Evolutionary conservation across 2,888 invertebrate species (phyloP), one percentile per base, ranked within the genome.

Genomic region (Resseliella maxima): DNA sequence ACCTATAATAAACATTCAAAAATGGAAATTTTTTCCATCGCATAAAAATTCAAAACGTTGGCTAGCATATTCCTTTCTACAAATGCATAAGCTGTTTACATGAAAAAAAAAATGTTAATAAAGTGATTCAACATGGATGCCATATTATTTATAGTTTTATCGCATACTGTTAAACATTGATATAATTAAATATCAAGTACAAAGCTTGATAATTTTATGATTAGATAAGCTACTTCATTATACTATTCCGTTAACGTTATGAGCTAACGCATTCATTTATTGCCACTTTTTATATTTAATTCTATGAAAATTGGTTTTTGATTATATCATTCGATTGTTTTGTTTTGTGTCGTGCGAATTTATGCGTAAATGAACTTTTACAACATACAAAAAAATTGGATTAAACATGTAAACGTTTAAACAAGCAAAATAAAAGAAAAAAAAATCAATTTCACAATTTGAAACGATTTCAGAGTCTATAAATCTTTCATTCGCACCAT

Each of bases 221-320:
- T 83, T 24, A 83, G 83, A 83, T 83, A 38, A 83, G 83, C 24
- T 83, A 72, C 72, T 72, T 72, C 72, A 72, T 72, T 72, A 72
- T 35, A 15, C 72, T 59, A 72, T 72, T 35, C 31, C 31, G 72
- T 35, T 72, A 31, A 31, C 72, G 72, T 72, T 35, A 31, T 35
- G 15, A 72, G 35, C 31, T 72, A 35, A 35, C 35, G 72, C 72
- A 15, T n/a, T n/a, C n/a, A n/a, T 72, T 72, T 31, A 72, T 72
- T 72, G n/a, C 15, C 0, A 35, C 72, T 72, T 15, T 31, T 72
- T 31, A n/a, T 31, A 72, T 31, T 72, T 72, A 31, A n/a, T n/a
- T n/a, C n/a, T n/a, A n/a, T n/a, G n/a, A n/a, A n/a, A 31, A 72
- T 72, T 72, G 72, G 31, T 15, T 31, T 27, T 72, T 72, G 27